Conservation (phyloP, 1,140 invertebrate species). For the Ceratosolen solmsi region DNA sequence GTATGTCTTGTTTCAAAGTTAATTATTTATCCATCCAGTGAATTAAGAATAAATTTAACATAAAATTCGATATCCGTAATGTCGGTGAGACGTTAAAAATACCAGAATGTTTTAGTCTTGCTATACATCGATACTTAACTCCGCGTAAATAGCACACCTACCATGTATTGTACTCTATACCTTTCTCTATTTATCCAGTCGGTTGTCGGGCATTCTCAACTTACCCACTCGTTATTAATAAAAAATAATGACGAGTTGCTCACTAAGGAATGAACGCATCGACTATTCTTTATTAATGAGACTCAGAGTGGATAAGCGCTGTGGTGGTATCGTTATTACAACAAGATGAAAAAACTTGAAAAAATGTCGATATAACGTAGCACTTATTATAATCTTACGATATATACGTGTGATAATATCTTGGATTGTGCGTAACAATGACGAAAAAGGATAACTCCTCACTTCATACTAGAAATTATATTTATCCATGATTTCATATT, state of each 20-base stretch:
- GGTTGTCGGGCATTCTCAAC: slow-evolving; percentile 14
- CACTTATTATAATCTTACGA: slow-evolving; percentile 46
- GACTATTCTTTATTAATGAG: slow-evolving; percentile 70
- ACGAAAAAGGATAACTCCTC: too few species aligned
- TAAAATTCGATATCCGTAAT: not conserved
- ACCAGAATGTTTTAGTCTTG: not conserved
- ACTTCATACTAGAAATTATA: too few species aligned
- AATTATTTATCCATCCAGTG: not conserved
- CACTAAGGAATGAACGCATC: slow-evolving; percentile 56
- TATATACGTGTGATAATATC: too few species aligned
- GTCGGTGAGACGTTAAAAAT: slow-evolving; percentile 2
- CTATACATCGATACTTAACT: slow-evolving; percentile 18
- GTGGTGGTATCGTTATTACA: too few species aligned
- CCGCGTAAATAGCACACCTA: not conserved
- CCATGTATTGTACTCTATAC: slow-evolving; percentile 19
- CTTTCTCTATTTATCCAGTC: slow-evolving; percentile 41
- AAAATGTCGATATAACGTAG: slow-evolving; percentile 9
- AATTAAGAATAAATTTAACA: slow-evolving; percentile 15
- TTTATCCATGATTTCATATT: too few species aligned
- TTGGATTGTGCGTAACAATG: not conserved
- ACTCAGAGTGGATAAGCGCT: slow-evolving; percentile 48
- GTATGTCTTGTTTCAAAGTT: too few species aligned
- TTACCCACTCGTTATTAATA: slow-evolving; percentile 67
- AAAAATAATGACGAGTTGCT: slow-evolving; percentile 66
- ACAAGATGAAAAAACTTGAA: slow-evolving; percentile 8